Percentiles rank a stretch among this genome's conserved stretches.
phyloP scores from a whole-genome alignment of 2,888 invertebrate genomes.

The Tetragnatha montana region DNA sequence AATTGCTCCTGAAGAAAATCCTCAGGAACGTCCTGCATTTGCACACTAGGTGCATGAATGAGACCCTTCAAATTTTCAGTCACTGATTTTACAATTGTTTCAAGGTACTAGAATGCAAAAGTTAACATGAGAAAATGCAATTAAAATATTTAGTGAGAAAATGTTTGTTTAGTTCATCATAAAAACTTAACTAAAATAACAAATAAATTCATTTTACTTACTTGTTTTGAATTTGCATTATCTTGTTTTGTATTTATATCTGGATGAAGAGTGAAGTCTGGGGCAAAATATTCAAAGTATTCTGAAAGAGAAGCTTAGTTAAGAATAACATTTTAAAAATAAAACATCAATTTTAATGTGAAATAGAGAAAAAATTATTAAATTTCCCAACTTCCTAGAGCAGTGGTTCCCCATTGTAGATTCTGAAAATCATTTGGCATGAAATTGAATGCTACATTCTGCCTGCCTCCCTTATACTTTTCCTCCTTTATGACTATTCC shows the following conservation, averaged over 20 bases:
- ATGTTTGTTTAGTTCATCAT: no score
- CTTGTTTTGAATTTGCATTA: constrained; percentile 93
- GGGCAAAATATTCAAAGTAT: constrained; percentile 97
- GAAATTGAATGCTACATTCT: no score
- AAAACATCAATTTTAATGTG: no score
- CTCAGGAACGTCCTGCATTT: constrained; percentile 96
- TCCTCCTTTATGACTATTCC: no score
- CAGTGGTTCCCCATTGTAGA: no score
- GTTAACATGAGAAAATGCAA: background rate
- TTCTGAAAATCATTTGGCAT: no score
- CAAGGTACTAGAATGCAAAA: constrained; percentile 82
- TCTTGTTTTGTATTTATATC: constrained; percentile 89
- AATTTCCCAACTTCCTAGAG: no score
- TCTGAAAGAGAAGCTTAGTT: constrained; percentile 78
- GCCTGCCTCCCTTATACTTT: no score
- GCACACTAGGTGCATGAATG: constrained; percentile 81
- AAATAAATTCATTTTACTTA: constrained; percentile 68
- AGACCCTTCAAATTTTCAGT: constrained; percentile 77
- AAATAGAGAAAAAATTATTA: no score
- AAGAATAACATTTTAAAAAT: no score
- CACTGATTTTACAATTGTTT: constrained; percentile 89
- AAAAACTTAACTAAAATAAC: no score
- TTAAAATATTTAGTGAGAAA: background rate
- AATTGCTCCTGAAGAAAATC: constrained; percentile 83
- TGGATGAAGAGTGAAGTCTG: constrained; percentile 96